These are phyloP conservation scores for Athene noctua DNA, from an alignment of 2,113 vertebrate species.

Conservation along the genomic window DNA sequence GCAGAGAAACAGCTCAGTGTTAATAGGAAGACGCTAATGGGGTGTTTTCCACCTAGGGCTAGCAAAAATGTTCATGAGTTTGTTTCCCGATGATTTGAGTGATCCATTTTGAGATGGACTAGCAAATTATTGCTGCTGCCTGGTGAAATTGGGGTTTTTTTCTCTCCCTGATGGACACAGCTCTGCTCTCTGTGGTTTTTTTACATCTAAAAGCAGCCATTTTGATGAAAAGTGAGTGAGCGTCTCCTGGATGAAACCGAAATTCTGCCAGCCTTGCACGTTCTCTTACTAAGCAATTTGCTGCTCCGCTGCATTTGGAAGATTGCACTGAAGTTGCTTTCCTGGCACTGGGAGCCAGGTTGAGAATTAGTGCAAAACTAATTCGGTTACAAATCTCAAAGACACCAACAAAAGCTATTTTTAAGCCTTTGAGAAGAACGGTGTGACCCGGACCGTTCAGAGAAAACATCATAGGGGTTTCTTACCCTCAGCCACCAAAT, in stretches of 20 bases:
- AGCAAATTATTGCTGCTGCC: not conserved
- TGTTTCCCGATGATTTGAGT: not conserved
- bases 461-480: not conserved
- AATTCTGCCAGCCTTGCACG: conserved; percentile 1
- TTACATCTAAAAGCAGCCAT: not conserved
- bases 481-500: not conserved
- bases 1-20: not conserved
- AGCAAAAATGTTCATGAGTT: not conserved
- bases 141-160: not conserved
- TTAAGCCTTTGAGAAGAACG: not conserved
- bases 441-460: not conserved
- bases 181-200: not conserved
- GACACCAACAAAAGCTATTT: conserved; percentile 1
- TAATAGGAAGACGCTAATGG: not conserved
- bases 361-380: conserved; percentile 37
- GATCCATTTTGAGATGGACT: not conserved
- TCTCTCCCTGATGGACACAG: not conserved
- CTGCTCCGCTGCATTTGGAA: conserved; percentile 8
- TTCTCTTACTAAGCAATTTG: conserved; percentile 48
- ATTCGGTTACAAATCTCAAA: conserved; percentile 44
- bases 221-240: conserved; percentile 30
- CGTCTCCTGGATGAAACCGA: not conserved
- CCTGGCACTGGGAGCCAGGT: not conserved
- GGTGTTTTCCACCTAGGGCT: not conserved
- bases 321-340: conserved; percentile 10